Conservation (phyloP, 2,113 vertebrate species). For the Anas platyrhynchos region DNA sequence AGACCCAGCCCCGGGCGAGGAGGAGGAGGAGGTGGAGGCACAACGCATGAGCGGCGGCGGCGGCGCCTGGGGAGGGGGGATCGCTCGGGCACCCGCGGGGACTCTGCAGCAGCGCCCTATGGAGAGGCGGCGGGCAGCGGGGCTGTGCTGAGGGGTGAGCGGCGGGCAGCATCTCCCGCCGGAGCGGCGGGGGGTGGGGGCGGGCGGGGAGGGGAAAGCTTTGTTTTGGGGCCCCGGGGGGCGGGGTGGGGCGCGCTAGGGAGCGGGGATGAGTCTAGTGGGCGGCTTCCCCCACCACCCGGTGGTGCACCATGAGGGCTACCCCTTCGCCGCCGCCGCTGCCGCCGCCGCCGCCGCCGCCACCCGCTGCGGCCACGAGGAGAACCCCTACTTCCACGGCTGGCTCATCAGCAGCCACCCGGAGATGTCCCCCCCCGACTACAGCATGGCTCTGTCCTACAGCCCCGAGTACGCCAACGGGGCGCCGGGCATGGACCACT, state of each 20-base stretch:
- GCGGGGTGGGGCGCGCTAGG: slow-evolving; percentile 14
- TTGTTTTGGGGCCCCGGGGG: slow-evolving; percentile 3
- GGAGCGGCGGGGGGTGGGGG: slow-evolving; percentile 5
- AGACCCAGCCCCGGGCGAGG: not conserved
- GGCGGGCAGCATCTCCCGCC: not conserved
- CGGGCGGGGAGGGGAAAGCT: slow-evolving; percentile 2
- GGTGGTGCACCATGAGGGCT: slow-evolving; percentile 96
- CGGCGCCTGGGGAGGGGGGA: not conserved
- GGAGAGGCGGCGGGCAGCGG: not conserved
- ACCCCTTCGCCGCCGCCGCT: slow-evolving; percentile 90
- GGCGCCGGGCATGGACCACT: slow-evolving; percentile 85
- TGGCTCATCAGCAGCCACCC: slow-evolving; percentile 96
- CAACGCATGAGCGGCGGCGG: slow-evolving; percentile 23
- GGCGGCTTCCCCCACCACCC: slow-evolving; percentile 96
- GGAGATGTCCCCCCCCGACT: slow-evolving; percentile 96
- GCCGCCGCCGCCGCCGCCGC: slow-evolving; percentile 83
- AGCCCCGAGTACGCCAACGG: slow-evolving; percentile 94
- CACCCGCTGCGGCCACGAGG: slow-evolving; percentile 91
- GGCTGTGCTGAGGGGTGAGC: not conserved
- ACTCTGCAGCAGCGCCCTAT: not conserved
- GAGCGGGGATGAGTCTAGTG: slow-evolving; percentile 89
- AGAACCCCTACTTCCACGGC: slow-evolving; percentile 95
- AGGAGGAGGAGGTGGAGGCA: slow-evolving; percentile 9
- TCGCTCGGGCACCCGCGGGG: not conserved
- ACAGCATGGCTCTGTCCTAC: slow-evolving; percentile 92